A percentile compares a stretch with the other conserved stretches of the same genome.
These are phyloP conservation scores for Myotis davidii DNA, from an alignment of 2,113 vertebrate genomes.

Conservation along the genomic window DNA sequence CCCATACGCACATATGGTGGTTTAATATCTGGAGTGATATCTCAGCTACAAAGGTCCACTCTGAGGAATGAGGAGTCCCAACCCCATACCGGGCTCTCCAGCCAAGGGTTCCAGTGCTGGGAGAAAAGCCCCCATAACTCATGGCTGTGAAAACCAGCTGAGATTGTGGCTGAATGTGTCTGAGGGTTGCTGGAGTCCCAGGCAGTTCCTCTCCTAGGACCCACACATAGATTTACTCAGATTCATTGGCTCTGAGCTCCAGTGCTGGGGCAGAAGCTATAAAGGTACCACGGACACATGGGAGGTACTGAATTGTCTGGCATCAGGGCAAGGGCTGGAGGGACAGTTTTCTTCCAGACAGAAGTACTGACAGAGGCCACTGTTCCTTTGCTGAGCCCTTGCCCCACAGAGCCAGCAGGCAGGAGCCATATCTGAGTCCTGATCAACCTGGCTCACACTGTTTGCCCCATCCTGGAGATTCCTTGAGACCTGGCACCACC, in stretches of 20 bases:
- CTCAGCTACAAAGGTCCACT: background rate
- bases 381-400: background rate
- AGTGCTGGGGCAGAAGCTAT: background rate
- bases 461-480: background rate
- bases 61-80: background rate
- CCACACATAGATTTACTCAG: background rate
- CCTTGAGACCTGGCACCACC: background rate
- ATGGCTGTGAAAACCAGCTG: background rate
- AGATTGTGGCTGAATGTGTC: background rate
- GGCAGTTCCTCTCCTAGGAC: background rate
- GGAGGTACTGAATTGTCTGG: background rate
- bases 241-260: background rate
- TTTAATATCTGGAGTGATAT: background rate
- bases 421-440: background rate
- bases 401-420: background rate
- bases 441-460: background rate
- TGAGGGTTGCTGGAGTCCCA: background rate
- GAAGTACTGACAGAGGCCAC: background rate
- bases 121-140: background rate
- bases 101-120: background rate
- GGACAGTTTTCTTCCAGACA: background rate
- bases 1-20: background rate
- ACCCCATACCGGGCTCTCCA: background rate
- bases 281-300: background rate
- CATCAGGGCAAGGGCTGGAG: background rate